Conservation (phyloP, 2,113 vertebrate genomes). For the Sialia sialis region DNA sequence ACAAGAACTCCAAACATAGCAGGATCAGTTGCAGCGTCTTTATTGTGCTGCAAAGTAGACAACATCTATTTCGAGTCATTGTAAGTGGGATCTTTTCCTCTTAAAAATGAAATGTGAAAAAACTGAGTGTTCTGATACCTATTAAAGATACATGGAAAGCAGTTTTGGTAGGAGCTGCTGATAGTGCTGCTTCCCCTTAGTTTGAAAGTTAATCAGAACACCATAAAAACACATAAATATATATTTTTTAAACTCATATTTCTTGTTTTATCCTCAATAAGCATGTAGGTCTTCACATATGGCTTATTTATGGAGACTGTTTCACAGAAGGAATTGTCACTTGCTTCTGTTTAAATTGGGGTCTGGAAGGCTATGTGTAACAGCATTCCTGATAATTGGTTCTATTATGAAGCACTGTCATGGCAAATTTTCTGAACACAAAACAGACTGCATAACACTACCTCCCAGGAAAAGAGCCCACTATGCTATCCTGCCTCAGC, state of each 20-base stretch:
- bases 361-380: conserved; percentile 59
- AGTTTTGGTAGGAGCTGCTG: neutral
- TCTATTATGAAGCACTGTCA: conserved; percentile 68
- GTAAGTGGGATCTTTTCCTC: neutral
- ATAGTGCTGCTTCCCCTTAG: neutral
- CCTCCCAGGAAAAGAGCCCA: neutral
- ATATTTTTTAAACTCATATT: neutral
- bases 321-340: conserved; percentile 62
- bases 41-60: neutral
- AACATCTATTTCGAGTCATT: neutral
- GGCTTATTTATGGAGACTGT: conserved; percentile 35
- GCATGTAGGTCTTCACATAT: conserved; percentile 18
- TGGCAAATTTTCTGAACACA: conserved; percentile 57
- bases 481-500: neutral
- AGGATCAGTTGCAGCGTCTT: neutral
- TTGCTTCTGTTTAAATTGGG: conserved; percentile 66
- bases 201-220: neutral
- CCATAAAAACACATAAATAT: neutral
- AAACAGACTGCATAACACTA: conserved; percentile 45
- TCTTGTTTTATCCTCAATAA: conserved; percentile 15
- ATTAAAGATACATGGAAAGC: neutral
- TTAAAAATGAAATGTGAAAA: neutral
- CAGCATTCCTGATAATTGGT: conserved; percentile 68
- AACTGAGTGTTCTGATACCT: neutral
- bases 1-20: neutral